A percentile compares a stretch with the other conserved stretches of the same genome.
Evolutionary conservation across 2,888 invertebrate genomes (phyloP).

Genomic region (Micropterix aruncella): DNA sequence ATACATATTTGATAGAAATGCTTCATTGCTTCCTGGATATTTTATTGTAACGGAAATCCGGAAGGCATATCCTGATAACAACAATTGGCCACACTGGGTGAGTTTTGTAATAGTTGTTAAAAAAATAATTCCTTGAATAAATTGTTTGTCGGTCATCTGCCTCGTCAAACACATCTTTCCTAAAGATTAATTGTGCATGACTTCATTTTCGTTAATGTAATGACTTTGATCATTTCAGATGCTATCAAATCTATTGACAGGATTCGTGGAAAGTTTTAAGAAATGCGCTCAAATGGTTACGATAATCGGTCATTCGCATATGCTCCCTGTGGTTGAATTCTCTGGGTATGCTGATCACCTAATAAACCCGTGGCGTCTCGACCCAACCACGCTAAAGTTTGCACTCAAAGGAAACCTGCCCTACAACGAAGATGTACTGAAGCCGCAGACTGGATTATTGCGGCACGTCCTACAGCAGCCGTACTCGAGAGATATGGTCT

Average conservation of each 20-base stretch:
- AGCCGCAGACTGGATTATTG: constrained; percentile 78
- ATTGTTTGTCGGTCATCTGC: not conserved
- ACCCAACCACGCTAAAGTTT: constrained; percentile 61
- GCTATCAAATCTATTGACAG: constrained; percentile 70
- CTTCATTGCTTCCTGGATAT: constrained; percentile 85
- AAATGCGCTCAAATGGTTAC: constrained; percentile 94
- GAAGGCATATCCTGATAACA: constrained; percentile 70
- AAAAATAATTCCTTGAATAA: not conserved
- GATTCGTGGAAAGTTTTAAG: constrained; percentile 86
- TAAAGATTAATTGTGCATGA: not conserved
- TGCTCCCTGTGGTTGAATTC: constrained; percentile 90
- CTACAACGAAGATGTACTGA: constrained; percentile 73
- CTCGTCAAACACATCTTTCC: not conserved
- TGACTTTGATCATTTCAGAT: constrained; percentile 37
- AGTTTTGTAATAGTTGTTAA: constrained; percentile 2
- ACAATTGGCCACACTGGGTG: constrained; percentile 85
- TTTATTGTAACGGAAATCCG: constrained; percentile 92
- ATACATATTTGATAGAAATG: constrained; percentile 84
- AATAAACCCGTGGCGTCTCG: constrained; percentile 87
- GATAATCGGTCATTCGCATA: constrained; percentile 76
- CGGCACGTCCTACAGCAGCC: constrained; percentile 89
- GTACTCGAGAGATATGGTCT: constrained; percentile 92
- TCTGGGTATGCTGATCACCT: constrained; percentile 82
- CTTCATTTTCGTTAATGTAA: not conserved
- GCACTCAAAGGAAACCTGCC: constrained; percentile 61